Conservation (phyloP, 2,888 invertebrate genomes). For the Mimachlamys varia region DNA sequence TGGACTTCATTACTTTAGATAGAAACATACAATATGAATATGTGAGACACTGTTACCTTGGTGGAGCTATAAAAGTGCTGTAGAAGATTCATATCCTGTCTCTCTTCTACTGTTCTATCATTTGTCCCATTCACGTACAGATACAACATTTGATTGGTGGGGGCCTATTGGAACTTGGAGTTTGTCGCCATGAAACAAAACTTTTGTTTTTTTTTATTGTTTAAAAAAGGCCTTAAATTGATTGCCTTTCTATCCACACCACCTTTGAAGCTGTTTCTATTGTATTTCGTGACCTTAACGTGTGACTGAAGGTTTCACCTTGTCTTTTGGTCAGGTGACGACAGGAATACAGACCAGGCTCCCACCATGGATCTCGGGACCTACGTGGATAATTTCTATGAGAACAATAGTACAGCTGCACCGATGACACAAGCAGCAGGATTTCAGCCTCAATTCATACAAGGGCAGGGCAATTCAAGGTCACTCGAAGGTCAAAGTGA, state of each 20-base stretch:
- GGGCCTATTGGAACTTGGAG: no score
- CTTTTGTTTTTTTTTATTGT: background rate
- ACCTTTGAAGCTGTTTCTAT: background rate
- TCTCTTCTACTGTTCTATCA: no score
- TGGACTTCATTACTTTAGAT: no score
- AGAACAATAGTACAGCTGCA: background rate
- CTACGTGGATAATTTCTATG: conserved; percentile 6
- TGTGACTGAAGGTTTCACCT: conserved; percentile 3
- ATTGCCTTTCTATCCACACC: background rate
- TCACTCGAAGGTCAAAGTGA: background rate
- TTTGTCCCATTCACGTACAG: no score
- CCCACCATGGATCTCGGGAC: background rate
- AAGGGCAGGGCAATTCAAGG: background rate
- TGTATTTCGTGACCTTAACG: background rate
- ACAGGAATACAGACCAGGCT: background rate
- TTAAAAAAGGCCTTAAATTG: background rate
- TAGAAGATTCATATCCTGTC: no score
- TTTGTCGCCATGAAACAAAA: no score
- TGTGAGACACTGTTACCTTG: no score
- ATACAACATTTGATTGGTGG: no score
- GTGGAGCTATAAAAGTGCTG: no score
- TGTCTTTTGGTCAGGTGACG: conserved; percentile 31
- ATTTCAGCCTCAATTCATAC: background rate
- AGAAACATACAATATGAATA: no score
- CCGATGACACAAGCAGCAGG: background rate